Percentiles rank a stretch among this genome's conserved stretches.
Conservation (phyloP, 2,888 invertebrate species). For the Osmoderma eremita region DNA sequence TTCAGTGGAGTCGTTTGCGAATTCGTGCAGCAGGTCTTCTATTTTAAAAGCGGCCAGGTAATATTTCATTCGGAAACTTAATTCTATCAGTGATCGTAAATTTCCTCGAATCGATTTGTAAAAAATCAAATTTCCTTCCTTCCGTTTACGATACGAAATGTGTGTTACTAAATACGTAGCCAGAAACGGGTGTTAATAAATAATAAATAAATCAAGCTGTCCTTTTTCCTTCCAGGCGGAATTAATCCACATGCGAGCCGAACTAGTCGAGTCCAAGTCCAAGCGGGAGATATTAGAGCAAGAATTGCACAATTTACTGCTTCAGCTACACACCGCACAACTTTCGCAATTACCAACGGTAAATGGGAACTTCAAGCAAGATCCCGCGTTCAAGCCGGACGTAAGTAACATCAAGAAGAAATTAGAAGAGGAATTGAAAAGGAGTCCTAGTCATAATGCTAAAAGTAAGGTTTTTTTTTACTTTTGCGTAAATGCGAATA, state of each 20-base stretch:
- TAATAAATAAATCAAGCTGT: not conserved
- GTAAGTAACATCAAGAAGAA: slow-evolving; percentile 62
- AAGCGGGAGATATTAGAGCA: slow-evolving; percentile 69
- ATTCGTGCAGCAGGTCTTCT: slow-evolving; percentile 4
- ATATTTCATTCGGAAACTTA: slow-evolving; percentile 16
- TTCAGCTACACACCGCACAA: slow-evolving; percentile 71
- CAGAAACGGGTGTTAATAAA: no score
- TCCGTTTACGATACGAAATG: no score
- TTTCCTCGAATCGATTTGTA: no score
- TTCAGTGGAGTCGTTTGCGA: not conserved
- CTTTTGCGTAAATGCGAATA: not conserved
- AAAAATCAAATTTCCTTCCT: no score
- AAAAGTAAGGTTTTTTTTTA: slow-evolving; percentile 48
- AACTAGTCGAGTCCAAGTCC: slow-evolving; percentile 77
- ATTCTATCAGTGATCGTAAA: not conserved
- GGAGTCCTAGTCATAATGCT: slow-evolving; percentile 60
- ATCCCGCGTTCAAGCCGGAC: slow-evolving; percentile 61
- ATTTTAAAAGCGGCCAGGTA: slow-evolving; percentile 4
- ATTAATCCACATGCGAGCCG: slow-evolving; percentile 78
- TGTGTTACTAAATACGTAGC: no score
- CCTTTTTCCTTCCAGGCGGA: slow-evolving; percentile 72
- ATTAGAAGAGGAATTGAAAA: slow-evolving; percentile 61
- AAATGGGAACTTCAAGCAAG: slow-evolving; percentile 58
- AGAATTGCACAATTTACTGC: slow-evolving; percentile 71
- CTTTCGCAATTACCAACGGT: slow-evolving; percentile 66